These are phyloP conservation scores for Cremastobaeus sp. DNA, from an alignment of 2,888 invertebrate genomes.

Conservation along the genomic window DNA sequence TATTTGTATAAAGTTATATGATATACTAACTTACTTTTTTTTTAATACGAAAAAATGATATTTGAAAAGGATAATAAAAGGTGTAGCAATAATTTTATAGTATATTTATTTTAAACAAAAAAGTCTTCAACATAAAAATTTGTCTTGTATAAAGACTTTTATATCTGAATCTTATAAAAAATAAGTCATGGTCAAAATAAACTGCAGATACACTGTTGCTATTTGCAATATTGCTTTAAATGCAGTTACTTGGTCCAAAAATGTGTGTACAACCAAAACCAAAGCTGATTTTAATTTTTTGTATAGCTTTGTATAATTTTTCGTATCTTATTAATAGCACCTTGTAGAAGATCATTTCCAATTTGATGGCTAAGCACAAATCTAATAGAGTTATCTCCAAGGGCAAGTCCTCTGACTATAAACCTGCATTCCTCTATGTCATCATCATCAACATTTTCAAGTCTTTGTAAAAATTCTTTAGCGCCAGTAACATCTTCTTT, in stretches of 20 bases:
- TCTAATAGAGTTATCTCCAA: conserved; percentile 82
- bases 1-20: no score
- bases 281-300: background rate
- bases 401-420: conserved; percentile 81
- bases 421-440: conserved; percentile 80
- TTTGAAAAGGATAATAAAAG: no score
- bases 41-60: no score
- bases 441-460: conserved; percentile 78
- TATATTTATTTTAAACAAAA: no score
- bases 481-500: conserved; percentile 79
- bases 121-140: no score
- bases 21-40: no score
- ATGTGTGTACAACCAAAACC: background rate
- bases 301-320: conserved; percentile 81
- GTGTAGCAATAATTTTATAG: no score
- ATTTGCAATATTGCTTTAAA: background rate
- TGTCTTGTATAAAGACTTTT: no score
- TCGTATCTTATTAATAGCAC: conserved; percentile 85
- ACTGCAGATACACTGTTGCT: no score
- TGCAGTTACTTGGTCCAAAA: background rate
- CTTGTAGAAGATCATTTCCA: conserved; percentile 82
- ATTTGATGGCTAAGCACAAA: conserved; percentile 87
- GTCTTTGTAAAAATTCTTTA: conserved; percentile 80
- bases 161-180: no score
- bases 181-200: no score